A percentile compares a stretch with the other conserved stretches of the same genome.
phyloP scores from a whole-genome alignment of 2,113 vertebrate genomes.

The Caloenas nicobarica region DNA sequence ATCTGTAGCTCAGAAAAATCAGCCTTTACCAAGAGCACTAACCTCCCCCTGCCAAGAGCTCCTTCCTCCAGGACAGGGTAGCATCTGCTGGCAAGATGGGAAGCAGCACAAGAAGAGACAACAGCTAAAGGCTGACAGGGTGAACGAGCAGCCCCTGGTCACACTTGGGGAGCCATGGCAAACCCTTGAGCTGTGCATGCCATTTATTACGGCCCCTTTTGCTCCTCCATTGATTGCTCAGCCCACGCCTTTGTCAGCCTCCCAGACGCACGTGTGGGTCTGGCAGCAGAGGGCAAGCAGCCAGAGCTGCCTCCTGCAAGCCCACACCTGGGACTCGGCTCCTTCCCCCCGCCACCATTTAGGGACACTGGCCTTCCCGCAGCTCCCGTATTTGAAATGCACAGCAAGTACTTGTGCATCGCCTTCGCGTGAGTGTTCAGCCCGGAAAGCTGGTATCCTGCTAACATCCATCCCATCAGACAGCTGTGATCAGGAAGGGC shows the following conservation, averaged over 20 bases:
- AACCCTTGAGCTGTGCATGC: background rate
- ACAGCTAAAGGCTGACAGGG: background rate
- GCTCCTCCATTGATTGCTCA: rapidly evolving
- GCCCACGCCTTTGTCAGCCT: background rate
- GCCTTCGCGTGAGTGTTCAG: rapidly evolving
- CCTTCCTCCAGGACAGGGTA: background rate
- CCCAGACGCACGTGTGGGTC: rapidly evolving
- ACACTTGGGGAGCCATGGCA: rapidly evolving
- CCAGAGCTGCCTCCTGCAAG: background rate
- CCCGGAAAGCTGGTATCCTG: rapidly evolving
- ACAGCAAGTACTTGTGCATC: rapidly evolving
- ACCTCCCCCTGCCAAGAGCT: background rate
- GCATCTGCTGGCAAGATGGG: background rate
- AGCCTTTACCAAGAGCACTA: rapidly evolving
- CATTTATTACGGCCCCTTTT: rapidly evolving
- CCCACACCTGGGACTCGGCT: background rate
- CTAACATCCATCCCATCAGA: rapidly evolving
- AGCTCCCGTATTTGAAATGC: rapidly evolving
- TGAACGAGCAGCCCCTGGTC: rapidly evolving
- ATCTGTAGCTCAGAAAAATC: background rate
- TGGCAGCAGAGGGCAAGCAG: background rate
- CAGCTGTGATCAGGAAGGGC: background rate
- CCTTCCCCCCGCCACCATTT: rapidly evolving
- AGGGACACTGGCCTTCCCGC: background rate
- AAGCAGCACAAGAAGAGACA: background rate